Base-by-base conservation (phyloP, 2,797 vertebrate species). In the Poeciliopsis paucimaculata region DNA sequence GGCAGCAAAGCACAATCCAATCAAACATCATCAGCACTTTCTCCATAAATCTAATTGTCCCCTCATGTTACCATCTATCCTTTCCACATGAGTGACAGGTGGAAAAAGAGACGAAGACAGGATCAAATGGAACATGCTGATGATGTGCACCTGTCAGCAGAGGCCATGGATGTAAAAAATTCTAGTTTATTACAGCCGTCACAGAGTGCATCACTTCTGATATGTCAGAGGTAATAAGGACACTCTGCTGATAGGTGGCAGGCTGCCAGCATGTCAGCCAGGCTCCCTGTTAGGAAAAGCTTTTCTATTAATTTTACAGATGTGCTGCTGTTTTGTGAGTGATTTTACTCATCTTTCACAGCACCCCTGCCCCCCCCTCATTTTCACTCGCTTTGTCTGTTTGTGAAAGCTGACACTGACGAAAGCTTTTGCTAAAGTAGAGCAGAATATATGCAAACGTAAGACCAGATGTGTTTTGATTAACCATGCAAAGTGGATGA, bases 221-320 rank as follows among this genome's bases (percentile, higher is more conserved):
- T 90, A 91, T 91, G 93, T 94, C 92, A 92, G 87, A 86, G 86
- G 85, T 88, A 91, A 91, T 89, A 90, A 91, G 87, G 88, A 88
- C 82, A 88, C 90, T 89, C 77, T 77, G 76, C 78, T 86, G 88
- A 90, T 73, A 66, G 82, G 87, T 91, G 91, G 93, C 93, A 88
- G 86, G 55, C 77, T 89, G 89, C 89, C 92, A 92, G 85, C 72
- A 51, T 87, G 87, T 93, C 93, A 92, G 91, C 76, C 87, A 88
- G 85, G 77, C 90, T 79, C 87, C 84, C 86, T 74, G 85, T 88
- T 91, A 94, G 91, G 89, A 92, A 92, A 90, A 87, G 82, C 87
- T 91, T 94, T 93, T 88, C 87, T 86, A 89, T 92, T 92, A 82
- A 93, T 93, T 94, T 92, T 91, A 90, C 90, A 91, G 88, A 94